Evolutionary conservation across 37 sponge, comb jelly and placozoan genomes (phyloP).

Genomic region (Corticium candelabrum): DNA sequence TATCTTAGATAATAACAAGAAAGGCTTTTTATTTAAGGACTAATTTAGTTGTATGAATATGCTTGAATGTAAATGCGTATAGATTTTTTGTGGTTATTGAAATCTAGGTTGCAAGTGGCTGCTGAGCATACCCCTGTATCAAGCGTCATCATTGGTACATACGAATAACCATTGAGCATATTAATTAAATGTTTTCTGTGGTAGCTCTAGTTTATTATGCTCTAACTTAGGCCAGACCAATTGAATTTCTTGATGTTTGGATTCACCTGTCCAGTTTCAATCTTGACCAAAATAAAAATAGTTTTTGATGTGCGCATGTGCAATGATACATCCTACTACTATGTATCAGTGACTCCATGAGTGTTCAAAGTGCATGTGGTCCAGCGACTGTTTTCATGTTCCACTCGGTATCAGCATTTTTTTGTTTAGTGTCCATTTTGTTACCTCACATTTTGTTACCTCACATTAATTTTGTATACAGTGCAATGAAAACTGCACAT

Average conservation of each 20-base stretch:
- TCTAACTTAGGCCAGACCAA: too few relatives aligned
- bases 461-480: not conserved
- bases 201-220: too few relatives aligned
- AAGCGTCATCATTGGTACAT: slow-evolving; percentile 42
- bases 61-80: not conserved
- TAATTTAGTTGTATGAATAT: not conserved
- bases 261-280: too few relatives aligned
- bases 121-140: slow-evolving; percentile 86
- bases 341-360: too few relatives aligned
- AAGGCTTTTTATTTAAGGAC: not conserved
- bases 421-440: not conserved
- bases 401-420: not conserved
- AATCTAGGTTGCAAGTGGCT: slow-evolving; percentile 66
- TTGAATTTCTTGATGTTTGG: too few relatives aligned
- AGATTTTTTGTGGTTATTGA: not conserved
- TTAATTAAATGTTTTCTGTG: too few relatives aligned
- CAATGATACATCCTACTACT: too few relatives aligned
- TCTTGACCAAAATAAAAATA: too few relatives aligned
- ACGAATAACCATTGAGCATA: not conserved
- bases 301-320: too few relatives aligned
- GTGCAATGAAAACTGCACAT: too few relatives aligned
- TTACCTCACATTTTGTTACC: not conserved
- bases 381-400: too few relatives aligned
- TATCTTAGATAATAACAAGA: not conserved
- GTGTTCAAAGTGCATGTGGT: too few relatives aligned